Evolutionary conservation across 2,797 vertebrate species (phyloP).

Genomic region (Hozukius guyotensis): DNA sequence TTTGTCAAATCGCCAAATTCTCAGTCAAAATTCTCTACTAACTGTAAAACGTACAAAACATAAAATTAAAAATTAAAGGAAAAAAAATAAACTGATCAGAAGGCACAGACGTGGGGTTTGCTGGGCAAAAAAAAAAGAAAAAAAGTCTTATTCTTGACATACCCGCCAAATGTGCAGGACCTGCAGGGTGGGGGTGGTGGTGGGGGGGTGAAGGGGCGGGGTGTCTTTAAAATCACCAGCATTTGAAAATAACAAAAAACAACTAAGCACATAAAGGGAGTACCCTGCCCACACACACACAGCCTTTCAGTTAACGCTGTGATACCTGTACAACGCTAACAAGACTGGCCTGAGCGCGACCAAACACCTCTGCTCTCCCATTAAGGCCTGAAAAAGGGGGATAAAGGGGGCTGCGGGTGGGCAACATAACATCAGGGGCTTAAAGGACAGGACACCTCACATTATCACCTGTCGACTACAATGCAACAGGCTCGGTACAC

Average conservation of each 20-base stretch:
- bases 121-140: conserved; percentile 53
- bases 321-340: conserved; percentile 50
- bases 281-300: conserved; percentile 66
- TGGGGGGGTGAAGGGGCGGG: neutral
- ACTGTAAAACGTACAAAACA: conserved; percentile 73
- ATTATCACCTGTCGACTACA: conserved; percentile 33
- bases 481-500: conserved; percentile 56
- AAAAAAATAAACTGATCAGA: conserved; percentile 69
- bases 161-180: conserved; percentile 66
- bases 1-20: conserved; percentile 79
- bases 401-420: conserved; percentile 2
- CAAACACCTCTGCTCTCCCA: conserved; percentile 39
- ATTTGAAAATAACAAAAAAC: conserved; percentile 37
- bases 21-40: conserved; percentile 74
- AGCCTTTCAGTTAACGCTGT: conserved; percentile 33
- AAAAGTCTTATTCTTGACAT: conserved; percentile 41
- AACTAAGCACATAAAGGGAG: conserved; percentile 61
- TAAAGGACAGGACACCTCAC: conserved; percentile 50
- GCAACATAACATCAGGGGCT: conserved; percentile 32
- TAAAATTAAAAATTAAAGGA: conserved; percentile 35
- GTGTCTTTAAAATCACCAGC: conserved; percentile 56
- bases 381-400: conserved; percentile 40
- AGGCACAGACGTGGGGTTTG: conserved; percentile 77
- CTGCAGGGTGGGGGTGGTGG: conserved; percentile 29
- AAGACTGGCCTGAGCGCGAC: conserved; percentile 54